Evolutionary conservation across 2,113 vertebrate genomes (phyloP).

Genomic region (Scartelaos histophorus): DNA sequence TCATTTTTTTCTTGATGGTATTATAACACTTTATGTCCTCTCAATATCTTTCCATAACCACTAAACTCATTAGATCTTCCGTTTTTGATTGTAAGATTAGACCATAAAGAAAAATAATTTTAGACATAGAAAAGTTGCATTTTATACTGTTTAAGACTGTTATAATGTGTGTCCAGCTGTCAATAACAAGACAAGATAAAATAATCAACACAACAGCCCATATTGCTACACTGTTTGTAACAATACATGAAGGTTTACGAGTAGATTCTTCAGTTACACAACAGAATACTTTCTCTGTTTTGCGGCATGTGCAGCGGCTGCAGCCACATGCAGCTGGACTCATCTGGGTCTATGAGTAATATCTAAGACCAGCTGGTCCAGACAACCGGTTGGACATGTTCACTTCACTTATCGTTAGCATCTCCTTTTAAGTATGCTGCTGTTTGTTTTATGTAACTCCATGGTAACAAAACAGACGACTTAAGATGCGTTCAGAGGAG

Average conservation of each 20-base stretch:
- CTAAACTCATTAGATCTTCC: too few relatives aligned
- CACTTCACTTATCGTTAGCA: constrained; percentile 25
- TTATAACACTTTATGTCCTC: too few relatives aligned
- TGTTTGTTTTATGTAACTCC: constrained; percentile 10
- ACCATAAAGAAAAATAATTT: too few relatives aligned
- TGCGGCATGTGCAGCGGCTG: background rate
- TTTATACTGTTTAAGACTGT: background rate
- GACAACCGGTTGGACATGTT: constrained; percentile 34
- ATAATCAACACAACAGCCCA: background rate
- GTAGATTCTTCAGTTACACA: background rate
- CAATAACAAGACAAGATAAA: background rate
- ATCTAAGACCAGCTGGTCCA: background rate
- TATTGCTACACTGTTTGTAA: background rate
- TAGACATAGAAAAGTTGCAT: too few relatives aligned
- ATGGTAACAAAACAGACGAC: constrained; percentile 10
- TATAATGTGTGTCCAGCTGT: background rate
- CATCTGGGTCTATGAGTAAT: background rate
- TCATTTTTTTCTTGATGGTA: too few relatives aligned
- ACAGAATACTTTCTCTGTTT: background rate
- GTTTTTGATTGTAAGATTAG: too few relatives aligned
- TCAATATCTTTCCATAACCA: too few relatives aligned
- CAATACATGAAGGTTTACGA: background rate
- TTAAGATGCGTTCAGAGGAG: background rate
- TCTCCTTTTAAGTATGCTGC: constrained; percentile 3
- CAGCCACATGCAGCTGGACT: constrained; percentile 9